Evolutionary conservation across 2,888 invertebrate genomes (phyloP).

Genomic region (Druceiella hillmani): DNA sequence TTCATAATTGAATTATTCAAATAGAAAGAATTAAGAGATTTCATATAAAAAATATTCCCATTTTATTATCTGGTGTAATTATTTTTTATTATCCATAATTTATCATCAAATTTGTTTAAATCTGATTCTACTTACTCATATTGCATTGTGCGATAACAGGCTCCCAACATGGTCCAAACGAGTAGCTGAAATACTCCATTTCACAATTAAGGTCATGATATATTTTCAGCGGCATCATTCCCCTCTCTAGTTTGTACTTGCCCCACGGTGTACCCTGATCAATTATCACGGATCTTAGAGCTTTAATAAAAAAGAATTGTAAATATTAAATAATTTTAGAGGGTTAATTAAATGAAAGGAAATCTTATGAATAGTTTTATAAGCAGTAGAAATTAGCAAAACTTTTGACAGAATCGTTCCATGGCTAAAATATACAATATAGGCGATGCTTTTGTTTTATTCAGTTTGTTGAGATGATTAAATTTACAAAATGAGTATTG

Average conservation of each 20-base stretch:
- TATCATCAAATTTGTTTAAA: too few relatives aligned
- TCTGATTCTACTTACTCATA: slow-evolving; percentile 55
- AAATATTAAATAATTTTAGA: too few relatives aligned
- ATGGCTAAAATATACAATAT: too few relatives aligned
- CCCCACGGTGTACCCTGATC: slow-evolving; percentile 85
- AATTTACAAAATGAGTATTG: too few relatives aligned
- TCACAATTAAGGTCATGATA: slow-evolving; percentile 97
- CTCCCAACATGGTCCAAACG: slow-evolving; percentile 99
- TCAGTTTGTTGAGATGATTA: too few relatives aligned
- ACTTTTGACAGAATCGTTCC: not conserved
- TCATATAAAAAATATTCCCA: too few relatives aligned
- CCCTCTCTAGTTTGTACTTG: slow-evolving; percentile 73
- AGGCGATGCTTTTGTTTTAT: too few relatives aligned
- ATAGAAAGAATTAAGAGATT: too few relatives aligned
- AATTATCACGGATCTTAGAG: slow-evolving; percentile 69
- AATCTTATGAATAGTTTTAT: slow-evolving; percentile 1
- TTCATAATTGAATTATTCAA: too few relatives aligned
- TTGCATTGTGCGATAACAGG: slow-evolving; percentile 91
- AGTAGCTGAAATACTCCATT: slow-evolving; percentile 81
- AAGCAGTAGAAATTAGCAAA: not conserved
- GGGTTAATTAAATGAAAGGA: too few relatives aligned
- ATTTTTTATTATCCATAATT: too few relatives aligned
- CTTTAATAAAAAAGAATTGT: slow-evolving; percentile 35
- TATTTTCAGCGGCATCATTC: slow-evolving; percentile 93
- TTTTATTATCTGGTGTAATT: too few relatives aligned